Evolutionary conservation across 2,797 vertebrate species (phyloP).

Genomic region (Poecilia velifera): DNA sequence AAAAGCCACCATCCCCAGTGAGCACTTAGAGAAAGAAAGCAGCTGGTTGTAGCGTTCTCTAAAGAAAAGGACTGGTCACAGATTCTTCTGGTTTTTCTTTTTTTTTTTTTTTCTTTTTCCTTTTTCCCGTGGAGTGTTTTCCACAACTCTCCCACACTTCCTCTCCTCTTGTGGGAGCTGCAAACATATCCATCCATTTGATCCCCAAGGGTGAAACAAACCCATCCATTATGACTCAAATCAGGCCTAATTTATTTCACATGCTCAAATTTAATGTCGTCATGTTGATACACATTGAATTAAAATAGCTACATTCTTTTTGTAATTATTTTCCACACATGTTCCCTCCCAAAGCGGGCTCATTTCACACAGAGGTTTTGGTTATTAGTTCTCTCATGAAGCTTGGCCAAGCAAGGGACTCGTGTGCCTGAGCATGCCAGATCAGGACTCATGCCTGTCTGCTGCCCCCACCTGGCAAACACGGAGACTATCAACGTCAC

Average conservation of each 20-base stretch:
- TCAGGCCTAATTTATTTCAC: conserved; percentile 58
- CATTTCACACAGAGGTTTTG: conserved; percentile 50
- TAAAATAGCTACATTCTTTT: conserved; percentile 47
- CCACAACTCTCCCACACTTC: conserved; percentile 64
- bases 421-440: not conserved
- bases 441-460: conserved; percentile 26
- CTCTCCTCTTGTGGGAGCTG: conserved; percentile 31
- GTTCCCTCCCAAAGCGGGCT: conserved; percentile 16
- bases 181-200: conserved; percentile 41
- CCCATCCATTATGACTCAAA: conserved; percentile 55
- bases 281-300: conserved; percentile 45
- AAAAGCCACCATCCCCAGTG: conserved; percentile 59
- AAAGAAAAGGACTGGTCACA: conserved; percentile 64
- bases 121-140: conserved; percentile 58
- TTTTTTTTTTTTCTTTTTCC: conserved; percentile 49
- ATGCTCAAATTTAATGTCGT: conserved; percentile 56
- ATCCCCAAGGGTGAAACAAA: conserved; percentile 57
- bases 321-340: conserved; percentile 24
- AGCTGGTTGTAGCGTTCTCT: conserved; percentile 67
- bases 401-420: conserved; percentile 34
- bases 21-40: conserved; percentile 69
- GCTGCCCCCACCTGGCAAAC: conserved; percentile 58
- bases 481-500: conserved; percentile 9
- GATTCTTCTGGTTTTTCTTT: conserved; percentile 44
- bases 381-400: conserved; percentile 37